Evolutionary conservation across 2,888 invertebrate species (phyloP), one percentile per base, ranked within the genome.

Genomic region (Lymantria dispar): DNA sequence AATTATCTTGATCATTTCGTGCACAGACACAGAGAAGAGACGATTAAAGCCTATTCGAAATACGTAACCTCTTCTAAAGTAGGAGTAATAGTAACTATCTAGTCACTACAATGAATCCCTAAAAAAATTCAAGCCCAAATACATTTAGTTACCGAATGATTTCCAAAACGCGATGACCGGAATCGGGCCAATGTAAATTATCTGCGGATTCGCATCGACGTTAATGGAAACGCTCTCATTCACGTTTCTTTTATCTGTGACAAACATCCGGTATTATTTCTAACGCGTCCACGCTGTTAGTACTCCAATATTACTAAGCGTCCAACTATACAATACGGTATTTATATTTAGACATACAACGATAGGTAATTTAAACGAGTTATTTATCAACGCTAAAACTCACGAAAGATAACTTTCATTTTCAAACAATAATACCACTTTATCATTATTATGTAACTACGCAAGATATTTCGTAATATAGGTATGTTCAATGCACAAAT

Each of bases 191-290:
- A 61, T 64, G 67, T 62, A 65, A 69, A 73, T 68, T 66, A 71
- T 71, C 63, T 61, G 62, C 65, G 60, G 65, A 65, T 67, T n/a
- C 64, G 62, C 52, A 58, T 50, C 54, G 47, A 60, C 62, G 53
- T 65, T 58, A 60, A 57, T 55, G 58, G 65, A 61, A 68, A 63
- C 71, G 76, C 60, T 72, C 74, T 75, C 78, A 76, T 78, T 81
- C 77, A 83, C 66, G 76, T 76, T 77, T 75, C 76, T 78, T 84
- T 85, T 87, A 87, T 87, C 85, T 83, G 76, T 74, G 75, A 75
- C 78, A 80, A 83, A 84, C 85, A 87, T 86, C 86, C 87, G 87
- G 85, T 76, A 81, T 80, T 78, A 79, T 78, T 79, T 80, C 76
- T 70, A 78, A 75, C 69, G 69, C 70, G 65, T 72, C 70, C 72